These are phyloP conservation scores for Habropoda laboriosa DNA, from an alignment of 1,140 invertebrate species.

Conservation along the genomic window DNA sequence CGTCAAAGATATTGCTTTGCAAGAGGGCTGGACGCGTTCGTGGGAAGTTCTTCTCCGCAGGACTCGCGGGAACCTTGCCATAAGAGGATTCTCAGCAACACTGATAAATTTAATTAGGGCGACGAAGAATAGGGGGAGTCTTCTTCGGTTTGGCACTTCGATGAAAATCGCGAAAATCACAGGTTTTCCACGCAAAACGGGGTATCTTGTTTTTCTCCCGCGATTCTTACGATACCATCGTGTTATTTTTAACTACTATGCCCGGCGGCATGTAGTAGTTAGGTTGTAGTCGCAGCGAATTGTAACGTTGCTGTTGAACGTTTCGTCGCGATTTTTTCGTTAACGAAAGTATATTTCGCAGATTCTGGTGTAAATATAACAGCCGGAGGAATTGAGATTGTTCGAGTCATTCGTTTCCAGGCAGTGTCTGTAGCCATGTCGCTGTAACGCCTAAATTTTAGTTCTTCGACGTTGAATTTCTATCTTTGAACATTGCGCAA, in stretches of 20 bases:
- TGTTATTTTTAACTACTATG: constrained; percentile 64
- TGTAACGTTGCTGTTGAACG: constrained; percentile 14
- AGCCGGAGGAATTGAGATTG: no score
- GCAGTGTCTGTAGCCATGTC: no score
- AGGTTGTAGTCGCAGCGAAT: constrained; percentile 50
- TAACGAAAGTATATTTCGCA: background rate
- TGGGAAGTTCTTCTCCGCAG: constrained; percentile 49
- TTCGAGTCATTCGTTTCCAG: no score
- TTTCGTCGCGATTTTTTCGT: background rate
- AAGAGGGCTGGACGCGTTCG: constrained; percentile 29
- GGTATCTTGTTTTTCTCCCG: background rate
- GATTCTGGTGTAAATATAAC: background rate
- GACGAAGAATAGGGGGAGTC: background rate
- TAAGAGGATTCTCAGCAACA: constrained; percentile 54
- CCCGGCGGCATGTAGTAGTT: constrained; percentile 32
- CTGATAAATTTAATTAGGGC: constrained; percentile 59
- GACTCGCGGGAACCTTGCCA: constrained; percentile 56
- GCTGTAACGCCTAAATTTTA: no score
- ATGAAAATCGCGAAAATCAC: background rate
- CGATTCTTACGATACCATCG: constrained; percentile 42
- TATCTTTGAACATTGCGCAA: no score
- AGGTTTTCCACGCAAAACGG: constrained; percentile 8
- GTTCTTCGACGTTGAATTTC: no score
- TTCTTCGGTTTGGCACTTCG: background rate
- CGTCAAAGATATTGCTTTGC: constrained; percentile 30